These are phyloP conservation scores for Helicoverpa assulta DNA, from an alignment of 2,888 invertebrate species.

Conservation along the genomic window DNA sequence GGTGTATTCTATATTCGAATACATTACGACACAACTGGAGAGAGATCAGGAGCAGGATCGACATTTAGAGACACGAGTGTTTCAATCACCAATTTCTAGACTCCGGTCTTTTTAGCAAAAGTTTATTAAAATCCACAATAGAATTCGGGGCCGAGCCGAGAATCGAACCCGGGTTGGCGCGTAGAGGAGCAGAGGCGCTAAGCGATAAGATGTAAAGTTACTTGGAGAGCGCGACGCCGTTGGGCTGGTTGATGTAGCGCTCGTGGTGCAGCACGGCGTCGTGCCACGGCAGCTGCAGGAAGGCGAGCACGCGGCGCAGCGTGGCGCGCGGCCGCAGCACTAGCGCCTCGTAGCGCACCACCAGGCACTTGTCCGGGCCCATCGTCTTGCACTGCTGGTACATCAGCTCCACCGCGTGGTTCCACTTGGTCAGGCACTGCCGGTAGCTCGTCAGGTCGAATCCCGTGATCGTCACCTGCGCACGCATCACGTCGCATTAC, in stretches of 20 bases:
- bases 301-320: slow-evolving; percentile 96
- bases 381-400: slow-evolving; percentile 97
- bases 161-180: too few species aligned
- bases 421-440: slow-evolving; percentile 99
- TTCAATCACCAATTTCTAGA: too few species aligned
- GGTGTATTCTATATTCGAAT: too few species aligned
- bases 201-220: slow-evolving; percentile 77
- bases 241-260: slow-evolving; percentile 98
- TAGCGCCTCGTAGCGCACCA: slow-evolving; percentile 98
- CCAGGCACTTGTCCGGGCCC: slow-evolving; percentile 94
- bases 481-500: too few species aligned
- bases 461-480: slow-evolving; percentile 93
- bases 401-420: slow-evolving; percentile 98
- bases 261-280: slow-evolving; percentile 99
- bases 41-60: too few species aligned
- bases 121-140: too few species aligned
- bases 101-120: too few species aligned
- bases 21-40: too few species aligned
- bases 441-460: slow-evolving; percentile 98
- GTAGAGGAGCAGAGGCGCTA: too few species aligned
- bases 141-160: too few species aligned
- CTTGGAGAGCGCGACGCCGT: slow-evolving; percentile 98
- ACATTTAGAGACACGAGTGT: too few species aligned
- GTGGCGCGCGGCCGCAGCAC: slow-evolving; percentile 97
- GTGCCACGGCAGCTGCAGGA: slow-evolving; percentile 98